Conservation (phyloP, 2,113 vertebrate genomes). For the Galemys pyrenaicus region DNA sequence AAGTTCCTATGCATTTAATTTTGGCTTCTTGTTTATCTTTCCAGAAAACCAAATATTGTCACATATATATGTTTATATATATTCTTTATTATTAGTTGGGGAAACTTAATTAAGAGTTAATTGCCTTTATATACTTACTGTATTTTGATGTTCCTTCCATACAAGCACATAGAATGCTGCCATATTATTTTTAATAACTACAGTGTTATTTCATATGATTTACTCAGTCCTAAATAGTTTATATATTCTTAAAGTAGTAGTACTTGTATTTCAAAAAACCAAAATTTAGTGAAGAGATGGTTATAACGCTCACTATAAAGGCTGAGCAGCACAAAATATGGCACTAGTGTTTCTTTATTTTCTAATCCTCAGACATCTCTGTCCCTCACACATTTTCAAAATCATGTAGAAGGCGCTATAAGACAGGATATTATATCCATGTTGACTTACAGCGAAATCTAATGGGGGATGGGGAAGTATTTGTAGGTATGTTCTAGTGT, state of each 20-base stretch:
- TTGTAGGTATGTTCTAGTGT: background rate
- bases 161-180: background rate
- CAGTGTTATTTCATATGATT: background rate
- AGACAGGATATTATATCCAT: background rate
- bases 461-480: fast-evolving
- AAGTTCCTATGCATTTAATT: background rate
- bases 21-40: background rate
- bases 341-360: background rate
- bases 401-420: background rate
- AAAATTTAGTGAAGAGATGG: slow-evolving; percentile 2
- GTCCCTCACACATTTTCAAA: too few relatives aligned
- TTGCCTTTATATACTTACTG: background rate
- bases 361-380: background rate
- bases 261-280: background rate
- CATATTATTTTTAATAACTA: background rate
- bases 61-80: background rate
- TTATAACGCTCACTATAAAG: background rate
- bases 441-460: background rate
- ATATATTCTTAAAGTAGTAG: background rate
- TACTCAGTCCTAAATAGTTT: background rate
- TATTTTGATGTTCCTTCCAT: background rate
- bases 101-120: background rate
- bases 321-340: background rate
- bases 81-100: background rate
- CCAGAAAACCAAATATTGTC: background rate